A percentile compares a stretch with the other conserved stretches of the same genome.
Evolutionary conservation across 2,888 invertebrate genomes (phyloP).

Genomic region (Pollenia amentaria): DNA sequence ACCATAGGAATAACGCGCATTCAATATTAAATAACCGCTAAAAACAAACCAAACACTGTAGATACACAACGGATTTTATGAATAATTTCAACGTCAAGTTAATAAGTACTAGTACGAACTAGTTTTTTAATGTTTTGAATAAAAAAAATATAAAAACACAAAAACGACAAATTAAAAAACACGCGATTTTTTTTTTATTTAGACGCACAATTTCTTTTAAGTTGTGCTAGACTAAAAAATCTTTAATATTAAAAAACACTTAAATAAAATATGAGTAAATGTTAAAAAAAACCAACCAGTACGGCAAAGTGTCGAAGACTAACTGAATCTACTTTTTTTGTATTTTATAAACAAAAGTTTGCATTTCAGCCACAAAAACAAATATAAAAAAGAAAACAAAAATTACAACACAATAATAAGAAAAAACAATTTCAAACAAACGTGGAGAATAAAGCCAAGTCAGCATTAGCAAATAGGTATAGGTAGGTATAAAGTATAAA

Average conservation of each 20-base stretch:
- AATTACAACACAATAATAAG: conserved; percentile 58
- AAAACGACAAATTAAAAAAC: conserved; percentile 46
- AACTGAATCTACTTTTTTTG: conserved; percentile 65
- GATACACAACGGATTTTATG: conserved; percentile 38
- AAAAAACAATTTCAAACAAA: conserved; percentile 37
- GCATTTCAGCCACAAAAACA: conserved; percentile 61
- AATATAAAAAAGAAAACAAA: conserved; percentile 42
- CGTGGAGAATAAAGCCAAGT: conserved; percentile 40
- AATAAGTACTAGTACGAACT: conserved; percentile 41
- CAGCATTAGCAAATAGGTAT: conserved; percentile 57
- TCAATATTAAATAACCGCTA: conserved; percentile 67
- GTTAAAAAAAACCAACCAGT: conserved; percentile 60
- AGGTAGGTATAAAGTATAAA: conserved; percentile 50
- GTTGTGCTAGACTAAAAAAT: conserved; percentile 16
- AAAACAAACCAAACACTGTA: conserved; percentile 36
- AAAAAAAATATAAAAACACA: conserved; percentile 25
- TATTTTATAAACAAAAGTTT: conserved; percentile 74
- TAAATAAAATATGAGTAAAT: conserved; percentile 4
- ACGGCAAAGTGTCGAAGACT: conserved; percentile 68
- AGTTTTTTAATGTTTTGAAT: conserved; percentile 40
- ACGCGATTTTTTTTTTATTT: conserved; percentile 65
- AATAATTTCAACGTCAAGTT: conserved; percentile 36
- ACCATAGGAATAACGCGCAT: conserved; percentile 19
- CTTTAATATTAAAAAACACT: neutral
- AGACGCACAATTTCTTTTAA: conserved; percentile 55